These are phyloP conservation scores for Mus caroli DNA, from an alignment of 2,797 vertebrate species.

Conservation along the genomic window DNA sequence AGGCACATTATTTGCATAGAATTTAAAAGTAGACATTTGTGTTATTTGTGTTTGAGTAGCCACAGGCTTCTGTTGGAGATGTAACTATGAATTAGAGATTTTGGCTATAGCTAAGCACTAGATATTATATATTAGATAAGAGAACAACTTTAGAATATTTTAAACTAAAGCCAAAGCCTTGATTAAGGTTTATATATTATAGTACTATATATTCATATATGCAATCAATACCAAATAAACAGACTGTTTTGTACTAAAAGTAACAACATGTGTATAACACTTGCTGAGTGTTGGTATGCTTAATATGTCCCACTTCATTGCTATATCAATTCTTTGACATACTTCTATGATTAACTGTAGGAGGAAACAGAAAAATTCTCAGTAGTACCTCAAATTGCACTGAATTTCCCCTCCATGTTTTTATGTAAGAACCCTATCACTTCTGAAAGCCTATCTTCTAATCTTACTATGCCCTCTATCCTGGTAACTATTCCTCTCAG, in stretches of 20 bases:
- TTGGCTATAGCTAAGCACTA: neutral
- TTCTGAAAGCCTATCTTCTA: neutral
- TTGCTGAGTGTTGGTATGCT: neutral
- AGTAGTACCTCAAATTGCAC: neutral
- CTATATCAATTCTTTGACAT: neutral
- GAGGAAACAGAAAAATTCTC: neutral
- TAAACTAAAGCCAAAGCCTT: neutral
- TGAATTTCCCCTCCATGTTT: neutral
- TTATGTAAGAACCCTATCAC: neutral
- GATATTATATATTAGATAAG: neutral
- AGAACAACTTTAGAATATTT: slow-evolving; percentile 16
- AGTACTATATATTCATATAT: neutral
- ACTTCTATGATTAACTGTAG: neutral
- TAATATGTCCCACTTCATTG: slow-evolving; percentile 26
- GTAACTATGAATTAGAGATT: slow-evolving; percentile 1
- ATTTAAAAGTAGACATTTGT: neutral
- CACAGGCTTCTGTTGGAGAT: slow-evolving; percentile 18
- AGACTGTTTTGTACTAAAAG: neutral
- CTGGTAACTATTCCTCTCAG: neutral
- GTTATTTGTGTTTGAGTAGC: slow-evolving; percentile 14
- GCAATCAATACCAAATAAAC: neutral
- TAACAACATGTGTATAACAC: neutral
- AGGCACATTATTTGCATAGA: neutral
- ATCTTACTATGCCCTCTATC: neutral
- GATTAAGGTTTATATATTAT: neutral